phyloP scores from a whole-genome alignment of 35 echinoderm and acorn worm genomes.

The Heliocidaris tuberculata region DNA sequence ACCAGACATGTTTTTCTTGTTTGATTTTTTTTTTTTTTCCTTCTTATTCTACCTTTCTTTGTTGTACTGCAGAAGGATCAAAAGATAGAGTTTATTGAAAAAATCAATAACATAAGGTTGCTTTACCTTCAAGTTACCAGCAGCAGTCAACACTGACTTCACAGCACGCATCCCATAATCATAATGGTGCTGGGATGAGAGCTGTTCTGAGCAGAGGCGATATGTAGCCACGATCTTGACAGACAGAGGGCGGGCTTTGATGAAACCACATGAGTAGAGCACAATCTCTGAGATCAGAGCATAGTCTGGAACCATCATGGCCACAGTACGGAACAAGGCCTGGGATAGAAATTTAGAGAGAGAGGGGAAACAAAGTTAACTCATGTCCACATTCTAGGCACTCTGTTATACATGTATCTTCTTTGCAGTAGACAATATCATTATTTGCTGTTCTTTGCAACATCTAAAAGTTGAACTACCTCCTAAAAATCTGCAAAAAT shows the following conservation, averaged over 20 bases:
- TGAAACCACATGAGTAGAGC: slow-evolving; percentile 94
- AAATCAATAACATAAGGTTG: neutral
- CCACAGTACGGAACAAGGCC: slow-evolving; percentile 96
- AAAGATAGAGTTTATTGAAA: neutral
- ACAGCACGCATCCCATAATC: slow-evolving; percentile 99
- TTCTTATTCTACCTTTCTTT: too few relatives aligned
- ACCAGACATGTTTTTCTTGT: too few relatives aligned
- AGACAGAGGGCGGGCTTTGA: slow-evolving; percentile 95
- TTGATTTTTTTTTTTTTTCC: too few relatives aligned
- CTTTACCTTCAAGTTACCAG: slow-evolving; percentile 94
- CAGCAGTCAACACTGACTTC: slow-evolving; percentile 96
- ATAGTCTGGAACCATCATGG: slow-evolving; percentile 99
- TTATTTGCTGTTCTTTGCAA: neutral
- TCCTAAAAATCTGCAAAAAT: too few relatives aligned
- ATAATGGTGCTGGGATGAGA: slow-evolving; percentile 93
- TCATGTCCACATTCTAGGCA: neutral
- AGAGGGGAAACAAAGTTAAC: neutral
- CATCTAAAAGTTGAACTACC: neutral
- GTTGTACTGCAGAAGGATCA: neutral
- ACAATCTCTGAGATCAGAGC: slow-evolving; percentile 99
- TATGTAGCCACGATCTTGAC: slow-evolving; percentile 98
- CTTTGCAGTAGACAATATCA: neutral
- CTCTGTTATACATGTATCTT: too few relatives aligned
- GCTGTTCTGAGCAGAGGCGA: slow-evolving; percentile 90
- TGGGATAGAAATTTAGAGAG: neutral